Evolutionary conservation across 2,113 vertebrate genomes (phyloP).

Genomic region (Heteronetta atricapilla): DNA sequence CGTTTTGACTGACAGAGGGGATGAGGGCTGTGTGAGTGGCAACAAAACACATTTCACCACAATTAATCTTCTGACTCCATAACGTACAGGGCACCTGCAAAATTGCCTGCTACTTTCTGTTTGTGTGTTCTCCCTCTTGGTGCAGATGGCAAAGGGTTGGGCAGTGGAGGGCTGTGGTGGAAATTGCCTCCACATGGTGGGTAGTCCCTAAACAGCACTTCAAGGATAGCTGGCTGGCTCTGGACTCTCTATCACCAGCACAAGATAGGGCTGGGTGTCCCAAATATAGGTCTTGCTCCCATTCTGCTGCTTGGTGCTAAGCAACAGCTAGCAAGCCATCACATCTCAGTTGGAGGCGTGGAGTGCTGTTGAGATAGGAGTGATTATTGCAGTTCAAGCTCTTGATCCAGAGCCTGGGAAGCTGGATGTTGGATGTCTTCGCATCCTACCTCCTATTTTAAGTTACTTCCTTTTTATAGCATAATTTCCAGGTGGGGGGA

Average conservation of each 20-base stretch:
- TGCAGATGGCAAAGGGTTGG: not conserved
- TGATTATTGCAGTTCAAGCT: not conserved
- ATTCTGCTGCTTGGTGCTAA: not conserved
- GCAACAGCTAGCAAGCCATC: not conserved
- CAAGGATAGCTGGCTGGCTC: not conserved
- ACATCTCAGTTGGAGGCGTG: not conserved
- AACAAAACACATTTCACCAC: not conserved
- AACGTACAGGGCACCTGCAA: not conserved
- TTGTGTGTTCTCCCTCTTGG: not conserved
- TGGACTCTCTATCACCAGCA: accelerated
- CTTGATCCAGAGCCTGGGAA: conserved; percentile 22
- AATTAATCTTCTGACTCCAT: not conserved
- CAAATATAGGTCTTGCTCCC: not conserved
- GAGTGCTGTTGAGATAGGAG: not conserved
- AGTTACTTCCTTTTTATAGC: conserved; percentile 58
- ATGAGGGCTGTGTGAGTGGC: not conserved
- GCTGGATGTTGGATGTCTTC: conserved; percentile 10
- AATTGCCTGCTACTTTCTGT: not conserved
- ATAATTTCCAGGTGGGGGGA: conserved; percentile 58
- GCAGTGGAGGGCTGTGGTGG: not conserved
- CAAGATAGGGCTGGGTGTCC: accelerated
- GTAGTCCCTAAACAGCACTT: not conserved
- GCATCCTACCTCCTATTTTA: conserved; percentile 60
- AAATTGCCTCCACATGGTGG: not conserved
- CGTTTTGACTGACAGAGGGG: not conserved